Evolutionary conservation across 2,113 vertebrate species (phyloP).

Genomic region (Epinephelus fuscoguttatus): DNA sequence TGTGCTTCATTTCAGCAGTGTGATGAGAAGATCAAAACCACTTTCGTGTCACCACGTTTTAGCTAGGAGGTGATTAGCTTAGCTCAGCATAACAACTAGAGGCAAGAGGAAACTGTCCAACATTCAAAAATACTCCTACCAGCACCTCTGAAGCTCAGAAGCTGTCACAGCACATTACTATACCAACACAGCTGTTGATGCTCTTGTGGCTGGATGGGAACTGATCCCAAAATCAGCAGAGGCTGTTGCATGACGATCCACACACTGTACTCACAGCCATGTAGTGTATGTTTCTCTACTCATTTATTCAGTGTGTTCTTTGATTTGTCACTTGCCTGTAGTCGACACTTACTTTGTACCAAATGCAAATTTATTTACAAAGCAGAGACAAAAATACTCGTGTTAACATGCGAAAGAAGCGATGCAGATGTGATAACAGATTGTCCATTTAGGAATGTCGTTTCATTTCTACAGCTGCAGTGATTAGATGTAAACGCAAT

Average conservation of each 20-base stretch:
- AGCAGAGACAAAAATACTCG: background rate
- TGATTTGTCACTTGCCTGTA: background rate
- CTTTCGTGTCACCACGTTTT: background rate
- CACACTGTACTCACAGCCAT: background rate
- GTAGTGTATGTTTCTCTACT: background rate
- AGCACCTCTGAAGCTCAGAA: background rate
- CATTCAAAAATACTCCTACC: background rate
- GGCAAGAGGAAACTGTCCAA: background rate
- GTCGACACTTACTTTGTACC: background rate
- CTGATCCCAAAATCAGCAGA: background rate
- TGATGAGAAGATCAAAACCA: background rate
- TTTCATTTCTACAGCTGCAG: background rate
- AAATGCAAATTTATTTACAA: conserved; percentile 35
- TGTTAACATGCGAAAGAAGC: conserved; percentile 2
- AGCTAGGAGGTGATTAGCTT: background rate
- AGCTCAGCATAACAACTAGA: background rate
- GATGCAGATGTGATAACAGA: background rate
- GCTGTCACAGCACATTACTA: background rate
- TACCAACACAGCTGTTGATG: no score
- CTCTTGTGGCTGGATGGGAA: background rate
- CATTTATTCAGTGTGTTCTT: background rate
- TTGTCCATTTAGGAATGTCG: background rate
- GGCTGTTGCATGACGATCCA: no score
- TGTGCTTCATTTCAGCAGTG: background rate
- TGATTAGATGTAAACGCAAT: conserved; percentile 7